Evolutionary conservation across 2,113 vertebrate genomes (phyloP), one percentile per base, ranked within the genome.

Genomic region (Zeus faber): DNA sequence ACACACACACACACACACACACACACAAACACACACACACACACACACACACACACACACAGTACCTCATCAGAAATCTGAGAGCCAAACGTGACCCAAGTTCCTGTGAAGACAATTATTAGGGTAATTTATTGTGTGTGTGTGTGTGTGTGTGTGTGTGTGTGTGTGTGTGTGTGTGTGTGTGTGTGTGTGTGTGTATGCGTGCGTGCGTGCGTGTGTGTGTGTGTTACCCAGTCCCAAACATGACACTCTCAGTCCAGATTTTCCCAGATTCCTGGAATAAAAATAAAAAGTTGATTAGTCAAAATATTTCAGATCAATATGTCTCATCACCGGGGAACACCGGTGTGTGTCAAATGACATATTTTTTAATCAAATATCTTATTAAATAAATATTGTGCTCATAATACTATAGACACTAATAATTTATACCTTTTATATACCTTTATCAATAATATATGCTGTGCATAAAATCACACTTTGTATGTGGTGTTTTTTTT

Each of bases 11-110:
- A 54, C 51, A 54, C 35, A 22, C 35, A 43, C 9, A n/a, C n/a
- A n/a, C n/a, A n/a, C n/a, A n/a, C n/a, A n/a, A n/a, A n/a, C n/a
- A n/a, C n/a, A n/a, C n/a, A 41, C n/a, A 29, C 17, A 18, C 27
- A 18, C 49, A 51, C 31, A 33, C 10, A 13, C 16, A 22, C 45
- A 57, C 33, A 44, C 43, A 20, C 26, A 47, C 18, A 58, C 47
- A 14, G 1, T 62, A 82, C 83, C 79, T 85, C 88, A 24, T 93
- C 91, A 2, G 90, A 88, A 76, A 92, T 91, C 82, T 92, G 91
- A 59, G 91, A 91, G 20, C 92, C 92, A 72, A 92, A 91, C 0
- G 92, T 93, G 67, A 92, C 91, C 91, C 91, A 92, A 5, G 91
- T 93, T 60, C 91, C 91, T 93, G 67, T 21, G 45, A 54, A 56